Percentiles rank a stretch among this genome's conserved stretches.
phyloP scores from a whole-genome alignment of 1,140 invertebrate species.

The Propsilocerus akamusi region DNA sequence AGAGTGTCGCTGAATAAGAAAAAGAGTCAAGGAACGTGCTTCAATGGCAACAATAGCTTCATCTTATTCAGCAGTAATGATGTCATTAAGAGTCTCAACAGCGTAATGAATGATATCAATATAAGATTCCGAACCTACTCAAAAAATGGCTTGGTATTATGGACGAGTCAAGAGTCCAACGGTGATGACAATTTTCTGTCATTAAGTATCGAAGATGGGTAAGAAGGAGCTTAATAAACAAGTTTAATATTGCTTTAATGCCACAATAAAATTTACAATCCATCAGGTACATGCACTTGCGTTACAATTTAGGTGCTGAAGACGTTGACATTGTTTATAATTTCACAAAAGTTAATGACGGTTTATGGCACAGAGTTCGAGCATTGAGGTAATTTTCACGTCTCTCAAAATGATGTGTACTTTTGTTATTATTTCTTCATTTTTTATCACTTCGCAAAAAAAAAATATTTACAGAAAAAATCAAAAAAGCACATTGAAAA shows the following conservation, averaged over 20 bases:
- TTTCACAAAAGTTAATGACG: constrained; percentile 72
- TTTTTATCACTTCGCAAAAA: not conserved
- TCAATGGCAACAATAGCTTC: constrained; percentile 49
- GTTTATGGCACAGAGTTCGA: constrained; percentile 76
- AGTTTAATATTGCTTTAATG: not conserved
- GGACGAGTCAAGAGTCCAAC: constrained; percentile 49
- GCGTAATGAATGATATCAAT: constrained; percentile 24
- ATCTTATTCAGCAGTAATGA: constrained; percentile 59
- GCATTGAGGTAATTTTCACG: constrained; percentile 54
- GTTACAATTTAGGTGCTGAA: constrained; percentile 57
- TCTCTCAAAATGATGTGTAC: not conserved
- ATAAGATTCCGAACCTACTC: constrained; percentile 22
- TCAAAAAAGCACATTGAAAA: constrained; percentile 63
- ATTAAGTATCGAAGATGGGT: constrained; percentile 63
- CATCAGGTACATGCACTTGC: constrained; percentile 26
- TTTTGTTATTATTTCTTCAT: constrained; percentile 4
- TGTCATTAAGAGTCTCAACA: constrained; percentile 43
- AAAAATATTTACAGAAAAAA: constrained; percentile 44
- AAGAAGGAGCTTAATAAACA: constrained; percentile 22
- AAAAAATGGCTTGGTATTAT: constrained; percentile 57
- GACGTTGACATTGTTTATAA: constrained; percentile 69
- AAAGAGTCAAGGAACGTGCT: constrained; percentile 33
- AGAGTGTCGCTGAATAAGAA: constrained; percentile 6
- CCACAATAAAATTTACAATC: constrained; percentile 12
- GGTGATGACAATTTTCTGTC: constrained; percentile 60